A percentile compares a stretch with the other conserved stretches of the same genome.
These are phyloP conservation scores for Hoplostethus mediterraneus DNA, from an alignment of 2,797 vertebrate species.

Conservation along the genomic window DNA sequence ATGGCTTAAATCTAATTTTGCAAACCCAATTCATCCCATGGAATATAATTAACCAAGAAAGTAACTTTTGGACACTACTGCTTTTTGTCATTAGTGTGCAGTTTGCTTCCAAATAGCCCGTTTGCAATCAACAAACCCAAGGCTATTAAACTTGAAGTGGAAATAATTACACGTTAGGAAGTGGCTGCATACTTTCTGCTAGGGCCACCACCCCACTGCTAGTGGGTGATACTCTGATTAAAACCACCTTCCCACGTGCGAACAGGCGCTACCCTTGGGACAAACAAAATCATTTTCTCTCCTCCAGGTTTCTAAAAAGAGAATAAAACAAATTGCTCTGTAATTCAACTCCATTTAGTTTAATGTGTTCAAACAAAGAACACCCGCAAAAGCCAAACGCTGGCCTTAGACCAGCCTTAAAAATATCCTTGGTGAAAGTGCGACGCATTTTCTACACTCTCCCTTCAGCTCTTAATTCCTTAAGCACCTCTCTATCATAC, in stretches of 20 bases:
- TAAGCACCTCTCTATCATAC: not conserved
- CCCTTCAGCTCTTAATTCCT: constrained; percentile 42
- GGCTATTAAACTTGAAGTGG: constrained; percentile 54
- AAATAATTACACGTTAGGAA: constrained; percentile 58
- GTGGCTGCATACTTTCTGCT: constrained; percentile 27
- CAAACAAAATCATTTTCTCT: constrained; percentile 44
- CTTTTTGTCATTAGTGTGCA: constrained; percentile 10
- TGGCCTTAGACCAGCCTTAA: constrained; percentile 34
- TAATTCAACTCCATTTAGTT: constrained; percentile 63
- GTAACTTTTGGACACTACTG: not conserved
- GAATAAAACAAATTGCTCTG: constrained; percentile 49
- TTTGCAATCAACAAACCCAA: constrained; percentile 50
- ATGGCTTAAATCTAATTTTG: constrained; percentile 31
- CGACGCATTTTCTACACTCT: constrained; percentile 13
- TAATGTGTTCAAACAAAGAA: constrained; percentile 57
- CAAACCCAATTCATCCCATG: constrained; percentile 28
- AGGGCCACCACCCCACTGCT: constrained; percentile 27
- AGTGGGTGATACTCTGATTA: constrained; percentile 48
- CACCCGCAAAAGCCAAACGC: constrained; percentile 37
- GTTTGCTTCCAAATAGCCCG: constrained; percentile 49
- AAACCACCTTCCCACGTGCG: constrained; percentile 47
- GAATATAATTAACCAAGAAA: constrained; percentile 35
- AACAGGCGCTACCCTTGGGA: constrained; percentile 34
- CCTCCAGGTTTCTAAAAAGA: constrained; percentile 39
- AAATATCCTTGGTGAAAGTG: constrained; percentile 43